Percentiles rank a stretch among this genome's conserved stretches.
These are phyloP conservation scores for Crepidodera aurea DNA, from an alignment of 2,888 invertebrate species.

Conservation along the genomic window DNA sequence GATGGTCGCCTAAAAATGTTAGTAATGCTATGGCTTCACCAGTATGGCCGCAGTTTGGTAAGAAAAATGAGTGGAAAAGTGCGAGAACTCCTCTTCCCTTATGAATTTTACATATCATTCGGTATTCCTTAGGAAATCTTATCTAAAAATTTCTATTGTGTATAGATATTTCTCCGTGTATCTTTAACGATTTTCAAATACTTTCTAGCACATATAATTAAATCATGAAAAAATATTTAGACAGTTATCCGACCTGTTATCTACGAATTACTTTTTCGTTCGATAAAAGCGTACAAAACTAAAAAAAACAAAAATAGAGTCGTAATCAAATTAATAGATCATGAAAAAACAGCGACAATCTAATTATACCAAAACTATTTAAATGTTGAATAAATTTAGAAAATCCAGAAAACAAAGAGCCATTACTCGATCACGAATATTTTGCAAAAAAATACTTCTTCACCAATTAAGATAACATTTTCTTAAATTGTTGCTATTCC, in stretches of 20 bases:
- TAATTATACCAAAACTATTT: background rate
- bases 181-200: background rate
- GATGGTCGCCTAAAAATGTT: too few relatives aligned
- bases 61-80: too few relatives aligned
- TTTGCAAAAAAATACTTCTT: slow-evolving; percentile 7
- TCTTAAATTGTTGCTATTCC: slow-evolving; percentile 10
- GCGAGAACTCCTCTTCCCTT: too few relatives aligned
- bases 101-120: too few relatives aligned
- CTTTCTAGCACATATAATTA: background rate
- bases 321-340: background rate
- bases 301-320: background rate
- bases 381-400: slow-evolving; percentile 7
- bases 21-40: too few relatives aligned
- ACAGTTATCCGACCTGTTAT: background rate
- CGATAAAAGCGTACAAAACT: background rate
- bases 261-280: background rate
- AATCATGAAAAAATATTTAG: background rate
- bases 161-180: background rate
- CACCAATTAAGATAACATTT: slow-evolving; percentile 21
- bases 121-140: too few relatives aligned
- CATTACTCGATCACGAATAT: slow-evolving; percentile 7
- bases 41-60: too few relatives aligned
- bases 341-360: background rate
- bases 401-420: background rate
- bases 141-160: too few relatives aligned